Percentiles rank a stretch among this genome's conserved stretches.
These are phyloP conservation scores for Plectrocnemia conspersa DNA, from an alignment of 1,140 invertebrate genomes.

Conservation along the genomic window DNA sequence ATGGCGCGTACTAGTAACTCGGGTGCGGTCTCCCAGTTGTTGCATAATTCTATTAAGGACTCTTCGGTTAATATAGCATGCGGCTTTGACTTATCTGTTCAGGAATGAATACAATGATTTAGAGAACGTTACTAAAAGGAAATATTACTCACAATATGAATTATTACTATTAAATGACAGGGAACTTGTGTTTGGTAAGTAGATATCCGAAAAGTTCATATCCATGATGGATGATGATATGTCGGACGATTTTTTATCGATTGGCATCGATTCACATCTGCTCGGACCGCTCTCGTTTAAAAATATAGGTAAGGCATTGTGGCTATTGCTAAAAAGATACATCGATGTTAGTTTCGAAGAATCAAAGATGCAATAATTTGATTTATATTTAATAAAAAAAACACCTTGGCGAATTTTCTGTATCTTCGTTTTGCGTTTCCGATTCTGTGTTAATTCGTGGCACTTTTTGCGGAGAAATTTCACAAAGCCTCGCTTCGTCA, in stretches of 20 bases:
- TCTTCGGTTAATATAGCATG: slow-evolving; percentile 43
- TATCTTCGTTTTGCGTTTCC: neutral
- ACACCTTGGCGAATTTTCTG: neutral
- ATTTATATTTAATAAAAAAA: neutral
- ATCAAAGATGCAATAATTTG: neutral
- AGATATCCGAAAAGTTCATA: neutral
- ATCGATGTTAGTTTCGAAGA: no score
- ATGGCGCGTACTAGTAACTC: slow-evolving; percentile 42
- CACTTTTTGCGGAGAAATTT: slow-evolving; percentile 69
- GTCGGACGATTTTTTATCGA: slow-evolving; percentile 8
- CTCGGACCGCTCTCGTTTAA: slow-evolving; percentile 20
- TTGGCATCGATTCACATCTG: slow-evolving; percentile 7
- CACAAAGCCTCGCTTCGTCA: slow-evolving; percentile 77
- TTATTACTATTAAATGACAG: slow-evolving; percentile 8
- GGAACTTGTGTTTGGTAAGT: slow-evolving; percentile 6
- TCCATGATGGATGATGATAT: slow-evolving; percentile 3
- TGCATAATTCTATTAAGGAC: slow-evolving; percentile 45
- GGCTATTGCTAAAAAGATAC: slow-evolving; percentile 25
- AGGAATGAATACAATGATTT: slow-evolving; percentile 4
- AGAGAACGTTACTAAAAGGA: neutral
- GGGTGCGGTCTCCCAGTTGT: slow-evolving; percentile 41
- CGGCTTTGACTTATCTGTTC: slow-evolving; percentile 10
- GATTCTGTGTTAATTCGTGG: slow-evolving; percentile 52
- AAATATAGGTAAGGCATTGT: slow-evolving; percentile 3
- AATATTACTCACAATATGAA: neutral